A percentile compares a stretch with the other conserved stretches of the same genome.
These are phyloP conservation scores for Hormiphora californensis DNA, from an alignment of 37 sponge, comb jelly and placozoan species.

Conservation along the genomic window DNA sequence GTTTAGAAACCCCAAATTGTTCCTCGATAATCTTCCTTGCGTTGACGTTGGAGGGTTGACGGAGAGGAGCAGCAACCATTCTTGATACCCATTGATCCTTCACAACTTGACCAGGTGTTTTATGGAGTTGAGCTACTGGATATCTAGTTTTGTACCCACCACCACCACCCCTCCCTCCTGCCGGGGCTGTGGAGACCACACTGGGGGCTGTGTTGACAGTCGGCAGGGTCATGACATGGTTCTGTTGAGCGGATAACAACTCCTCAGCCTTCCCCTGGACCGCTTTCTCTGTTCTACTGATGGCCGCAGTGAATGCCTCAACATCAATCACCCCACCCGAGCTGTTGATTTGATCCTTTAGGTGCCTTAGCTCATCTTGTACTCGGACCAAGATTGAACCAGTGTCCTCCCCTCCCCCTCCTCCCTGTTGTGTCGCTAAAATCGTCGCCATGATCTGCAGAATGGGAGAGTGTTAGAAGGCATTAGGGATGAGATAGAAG, in stretches of 20 bases:
- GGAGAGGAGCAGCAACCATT: constrained; percentile 47
- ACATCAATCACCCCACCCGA: constrained; percentile 53
- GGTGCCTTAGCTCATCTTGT: constrained; percentile 66
- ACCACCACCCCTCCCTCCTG: neutral
- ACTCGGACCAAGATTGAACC: constrained; percentile 66
- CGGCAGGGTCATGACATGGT: constrained; percentile 67
- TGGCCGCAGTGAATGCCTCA: constrained; percentile 56
- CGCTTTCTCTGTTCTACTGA: constrained; percentile 66
- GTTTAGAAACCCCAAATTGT: constrained; percentile 51
- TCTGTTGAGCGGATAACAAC: constrained; percentile 55
- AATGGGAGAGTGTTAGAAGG: no score
- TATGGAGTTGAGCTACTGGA: neutral
- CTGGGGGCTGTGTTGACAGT: neutral
- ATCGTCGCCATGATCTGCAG: constrained; percentile 43
- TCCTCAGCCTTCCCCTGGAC: constrained; percentile 63
- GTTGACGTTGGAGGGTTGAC: constrained; percentile 47
- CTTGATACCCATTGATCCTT: constrained; percentile 24
- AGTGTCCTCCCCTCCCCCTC: constrained; percentile 38
- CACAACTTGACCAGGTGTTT: constrained; percentile 36
- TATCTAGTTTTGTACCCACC: constrained; percentile 3
- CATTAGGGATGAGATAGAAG: no score
- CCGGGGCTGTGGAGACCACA: neutral
- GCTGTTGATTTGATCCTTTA: constrained; percentile 53
- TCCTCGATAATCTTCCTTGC: constrained; percentile 43
- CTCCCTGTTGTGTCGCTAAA: neutral